Conservation (phyloP, 2,113 vertebrate species). For the Cathartes aura region DNA sequence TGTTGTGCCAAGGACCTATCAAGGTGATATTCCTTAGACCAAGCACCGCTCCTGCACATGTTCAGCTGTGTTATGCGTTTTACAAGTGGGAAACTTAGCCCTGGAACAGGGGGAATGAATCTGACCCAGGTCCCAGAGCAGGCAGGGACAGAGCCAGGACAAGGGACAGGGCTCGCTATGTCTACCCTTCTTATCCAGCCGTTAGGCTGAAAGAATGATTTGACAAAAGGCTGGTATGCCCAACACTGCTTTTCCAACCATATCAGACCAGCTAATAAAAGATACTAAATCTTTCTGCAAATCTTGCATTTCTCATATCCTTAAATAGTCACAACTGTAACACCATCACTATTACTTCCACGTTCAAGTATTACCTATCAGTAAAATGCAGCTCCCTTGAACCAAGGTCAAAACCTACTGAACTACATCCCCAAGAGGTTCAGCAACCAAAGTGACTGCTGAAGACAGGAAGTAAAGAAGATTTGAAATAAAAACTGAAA, state of each 20-base stretch:
- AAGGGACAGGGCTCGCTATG: neutral
- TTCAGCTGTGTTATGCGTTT: neutral
- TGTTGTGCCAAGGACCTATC: neutral
- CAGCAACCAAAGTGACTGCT: neutral
- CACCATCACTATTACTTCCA: fast-evolving
- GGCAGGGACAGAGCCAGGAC: neutral
- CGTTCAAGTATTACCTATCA: neutral
- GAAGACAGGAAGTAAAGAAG: neutral
- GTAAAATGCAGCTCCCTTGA: neutral
- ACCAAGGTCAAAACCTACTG: neutral
- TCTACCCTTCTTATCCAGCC: neutral
- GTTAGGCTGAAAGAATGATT: neutral
- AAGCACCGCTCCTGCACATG: fast-evolving
- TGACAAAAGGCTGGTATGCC: neutral
- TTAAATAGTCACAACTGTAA: neutral
- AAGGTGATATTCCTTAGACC: neutral
- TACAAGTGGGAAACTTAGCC: neutral
- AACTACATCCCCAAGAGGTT: neutral
- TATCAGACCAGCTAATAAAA: neutral
- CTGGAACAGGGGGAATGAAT: neutral
- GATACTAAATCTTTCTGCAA: neutral
- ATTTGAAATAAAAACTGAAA: neutral
- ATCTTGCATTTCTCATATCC: neutral
- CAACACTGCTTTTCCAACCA: neutral
- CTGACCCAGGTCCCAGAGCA: neutral